Percentiles rank a stretch among this genome's conserved stretches.
Evolutionary conservation across 2,888 invertebrate genomes (phyloP).

Genomic region (Plagodis dolabraria): DNA sequence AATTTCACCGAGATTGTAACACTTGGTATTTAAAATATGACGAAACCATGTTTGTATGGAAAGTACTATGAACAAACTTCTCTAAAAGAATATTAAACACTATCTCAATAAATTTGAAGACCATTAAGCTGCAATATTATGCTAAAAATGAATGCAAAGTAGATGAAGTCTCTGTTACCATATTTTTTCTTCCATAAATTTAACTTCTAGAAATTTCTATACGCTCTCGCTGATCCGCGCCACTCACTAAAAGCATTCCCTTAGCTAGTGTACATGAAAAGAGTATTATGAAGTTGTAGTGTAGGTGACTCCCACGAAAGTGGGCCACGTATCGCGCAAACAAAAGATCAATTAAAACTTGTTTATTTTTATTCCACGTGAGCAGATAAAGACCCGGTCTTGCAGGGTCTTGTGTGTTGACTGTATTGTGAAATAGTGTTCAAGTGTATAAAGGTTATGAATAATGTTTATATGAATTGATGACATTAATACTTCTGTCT

Average conservation of each 20-base stretch:
- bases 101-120: too few species aligned
- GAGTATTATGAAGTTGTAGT: slow-evolving; percentile 44
- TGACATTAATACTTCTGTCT: neutral
- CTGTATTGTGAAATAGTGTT: slow-evolving; percentile 13
- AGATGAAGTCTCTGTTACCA: too few species aligned
- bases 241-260: neutral
- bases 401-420: slow-evolving; percentile 11
- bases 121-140: too few species aligned
- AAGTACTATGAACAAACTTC: too few species aligned
- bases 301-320: slow-evolving; percentile 47
- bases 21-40: too few species aligned
- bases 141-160: too few species aligned
- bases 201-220: neutral
- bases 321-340: slow-evolving; percentile 43
- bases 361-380: slow-evolving; percentile 32
- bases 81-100: too few species aligned
- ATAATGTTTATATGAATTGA: too few species aligned
- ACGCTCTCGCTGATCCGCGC: neutral
- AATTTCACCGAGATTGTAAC: too few species aligned
- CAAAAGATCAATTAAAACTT: slow-evolving; percentile 45
- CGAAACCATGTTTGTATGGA: too few species aligned
- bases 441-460: slow-evolving; percentile 3
- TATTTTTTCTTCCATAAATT: too few species aligned
- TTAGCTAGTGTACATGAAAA: slow-evolving; percentile 25
- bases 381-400: slow-evolving; percentile 30